These are phyloP conservation scores for Clarias fuscus DNA, from an alignment of 2,797 vertebrate species.

Conservation along the genomic window DNA sequence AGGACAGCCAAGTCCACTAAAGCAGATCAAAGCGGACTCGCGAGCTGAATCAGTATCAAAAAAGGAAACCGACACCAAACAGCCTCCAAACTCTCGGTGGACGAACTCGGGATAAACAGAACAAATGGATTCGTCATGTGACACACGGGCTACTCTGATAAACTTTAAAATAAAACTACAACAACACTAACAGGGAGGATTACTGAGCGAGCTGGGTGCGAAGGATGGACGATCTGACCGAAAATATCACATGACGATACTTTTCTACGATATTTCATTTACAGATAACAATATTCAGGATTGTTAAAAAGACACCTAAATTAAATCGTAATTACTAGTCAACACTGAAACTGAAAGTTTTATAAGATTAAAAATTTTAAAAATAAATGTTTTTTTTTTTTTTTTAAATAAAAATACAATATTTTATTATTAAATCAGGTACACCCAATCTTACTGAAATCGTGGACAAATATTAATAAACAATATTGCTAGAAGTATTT, in stretches of 20 bases:
- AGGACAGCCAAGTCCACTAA: constrained; percentile 3
- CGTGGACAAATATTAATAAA: neutral
- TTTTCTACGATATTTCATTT: neutral
- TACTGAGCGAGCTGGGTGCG: too few relatives aligned
- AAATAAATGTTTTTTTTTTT: neutral
- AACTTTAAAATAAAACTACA: neutral
- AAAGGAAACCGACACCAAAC: neutral
- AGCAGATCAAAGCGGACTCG: neutral
- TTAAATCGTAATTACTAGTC: neutral
- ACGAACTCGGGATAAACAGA: neutral
- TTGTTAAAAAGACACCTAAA: neutral
- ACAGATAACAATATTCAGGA: neutral
- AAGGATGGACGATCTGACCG: neutral
- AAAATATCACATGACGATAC: neutral
- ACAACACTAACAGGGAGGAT: too few relatives aligned
- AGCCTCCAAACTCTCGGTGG: neutral
- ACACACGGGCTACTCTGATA: neutral
- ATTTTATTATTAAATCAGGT: neutral
- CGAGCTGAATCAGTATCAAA: neutral
- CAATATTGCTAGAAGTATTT: neutral
- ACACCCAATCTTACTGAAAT: neutral
- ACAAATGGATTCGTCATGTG: neutral
- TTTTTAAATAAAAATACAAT: neutral
- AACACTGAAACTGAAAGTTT: neutral
- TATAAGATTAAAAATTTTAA: neutral